Evolutionary conservation across 2,797 vertebrate species (phyloP).

Genomic region (Galago senegalensis): DNA sequence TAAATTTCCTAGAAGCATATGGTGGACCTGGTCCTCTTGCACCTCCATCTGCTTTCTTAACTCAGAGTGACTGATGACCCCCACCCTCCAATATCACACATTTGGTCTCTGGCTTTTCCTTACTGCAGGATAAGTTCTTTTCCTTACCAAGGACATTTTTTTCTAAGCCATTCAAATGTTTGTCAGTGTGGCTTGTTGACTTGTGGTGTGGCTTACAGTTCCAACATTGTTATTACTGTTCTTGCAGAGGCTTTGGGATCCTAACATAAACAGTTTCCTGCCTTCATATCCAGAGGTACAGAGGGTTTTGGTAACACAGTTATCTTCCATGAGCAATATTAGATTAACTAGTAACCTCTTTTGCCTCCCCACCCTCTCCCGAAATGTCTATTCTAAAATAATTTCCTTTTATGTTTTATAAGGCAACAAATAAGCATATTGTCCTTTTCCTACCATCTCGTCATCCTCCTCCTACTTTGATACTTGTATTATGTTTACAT

Average conservation of each 20-base stretch:
- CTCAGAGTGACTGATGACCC: background rate
- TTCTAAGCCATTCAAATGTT: background rate
- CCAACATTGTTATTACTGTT: background rate
- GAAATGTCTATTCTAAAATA: background rate
- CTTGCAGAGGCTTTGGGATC: background rate
- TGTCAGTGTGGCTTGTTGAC: background rate
- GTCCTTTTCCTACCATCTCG: background rate
- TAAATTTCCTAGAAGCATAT: conserved; percentile 23
- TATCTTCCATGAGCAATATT: background rate
- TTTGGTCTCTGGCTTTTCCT: conserved; percentile 1
- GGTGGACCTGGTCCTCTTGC: background rate
- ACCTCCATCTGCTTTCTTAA: background rate
- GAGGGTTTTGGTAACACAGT: background rate
- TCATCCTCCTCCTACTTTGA: background rate
- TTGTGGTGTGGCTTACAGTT: background rate
- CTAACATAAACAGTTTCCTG: background rate
- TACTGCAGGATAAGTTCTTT: background rate
- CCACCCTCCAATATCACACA: background rate
- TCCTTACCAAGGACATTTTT: background rate
- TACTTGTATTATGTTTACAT: background rate
- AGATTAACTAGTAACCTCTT: background rate
- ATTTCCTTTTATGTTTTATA: conserved; percentile 24
- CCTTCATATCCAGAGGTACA: background rate
- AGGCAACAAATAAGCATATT: background rate
- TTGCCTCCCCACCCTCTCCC: background rate